Evolutionary conservation across 2,888 invertebrate genomes (phyloP).

Genomic region (Gordius sp.): DNA sequence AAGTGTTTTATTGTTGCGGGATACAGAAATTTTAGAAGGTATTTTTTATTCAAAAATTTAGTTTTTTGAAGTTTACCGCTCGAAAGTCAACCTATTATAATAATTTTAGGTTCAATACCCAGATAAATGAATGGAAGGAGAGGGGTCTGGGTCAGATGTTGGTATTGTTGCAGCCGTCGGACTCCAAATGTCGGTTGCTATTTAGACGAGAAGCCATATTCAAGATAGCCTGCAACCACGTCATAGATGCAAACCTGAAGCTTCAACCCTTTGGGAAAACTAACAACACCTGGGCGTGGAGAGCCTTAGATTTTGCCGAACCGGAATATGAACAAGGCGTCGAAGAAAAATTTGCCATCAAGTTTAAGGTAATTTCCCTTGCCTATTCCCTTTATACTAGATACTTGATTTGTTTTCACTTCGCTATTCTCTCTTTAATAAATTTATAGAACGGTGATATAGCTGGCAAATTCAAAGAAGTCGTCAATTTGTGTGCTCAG

Average conservation of each 20-base stretch:
- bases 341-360: constrained; percentile 1
- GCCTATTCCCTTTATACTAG: too few species aligned
- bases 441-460: too few species aligned
- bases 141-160: neutral
- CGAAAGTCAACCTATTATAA: too few species aligned
- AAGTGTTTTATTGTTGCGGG: too few species aligned
- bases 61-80: too few species aligned
- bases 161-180: neutral
- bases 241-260: neutral
- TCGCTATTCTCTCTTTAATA: too few species aligned
- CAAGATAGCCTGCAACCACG: constrained; percentile 3
- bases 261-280: neutral
- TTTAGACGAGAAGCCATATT: constrained; percentile 1
- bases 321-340: neutral
- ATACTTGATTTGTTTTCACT: too few species aligned
- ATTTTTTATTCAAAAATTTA: too few species aligned
- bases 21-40: too few species aligned
- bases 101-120: neutral
- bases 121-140: constrained; percentile 1
- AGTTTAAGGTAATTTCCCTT: neutral
- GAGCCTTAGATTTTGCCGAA: neutral
- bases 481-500: too few species aligned
- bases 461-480: too few species aligned
- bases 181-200: neutral
- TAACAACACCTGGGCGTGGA: neutral